These are phyloP conservation scores for Rhinopomastus cyanomelas DNA, from an alignment of 2,113 vertebrate species.

Conservation along the genomic window DNA sequence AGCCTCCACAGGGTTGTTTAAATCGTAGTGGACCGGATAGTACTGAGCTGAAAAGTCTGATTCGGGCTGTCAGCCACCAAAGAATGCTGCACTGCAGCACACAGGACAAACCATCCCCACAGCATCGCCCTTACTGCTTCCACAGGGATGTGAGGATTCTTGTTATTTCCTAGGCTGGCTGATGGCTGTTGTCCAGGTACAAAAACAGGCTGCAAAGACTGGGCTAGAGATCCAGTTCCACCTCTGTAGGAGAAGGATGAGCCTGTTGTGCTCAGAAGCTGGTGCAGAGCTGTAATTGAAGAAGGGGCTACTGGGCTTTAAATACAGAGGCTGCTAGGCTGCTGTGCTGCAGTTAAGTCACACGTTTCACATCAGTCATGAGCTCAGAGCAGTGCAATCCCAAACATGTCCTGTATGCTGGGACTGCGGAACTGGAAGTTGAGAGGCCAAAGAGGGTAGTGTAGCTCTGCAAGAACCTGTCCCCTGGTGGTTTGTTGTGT, in stretches of 20 bases:
- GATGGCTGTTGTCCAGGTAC: neutral
- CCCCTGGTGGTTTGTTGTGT: neutral
- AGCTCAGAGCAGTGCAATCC: neutral
- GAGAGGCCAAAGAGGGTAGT: neutral
- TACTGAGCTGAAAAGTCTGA: neutral
- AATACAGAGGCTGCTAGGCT: neutral
- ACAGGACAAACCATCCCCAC: neutral
- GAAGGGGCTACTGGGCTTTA: conserved; percentile 6
- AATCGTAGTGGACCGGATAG: neutral
- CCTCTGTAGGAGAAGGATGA: neutral
- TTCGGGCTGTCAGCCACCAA: neutral
- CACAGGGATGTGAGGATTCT: neutral
- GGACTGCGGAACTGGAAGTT: neutral
- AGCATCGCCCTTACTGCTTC: neutral
- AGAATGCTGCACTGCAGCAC: neutral
- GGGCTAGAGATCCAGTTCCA: neutral
- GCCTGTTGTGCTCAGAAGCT: neutral
- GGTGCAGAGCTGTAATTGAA: neutral
- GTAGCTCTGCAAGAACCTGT: neutral
- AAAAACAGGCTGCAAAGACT: neutral
- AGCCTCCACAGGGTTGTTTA: neutral
- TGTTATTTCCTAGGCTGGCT: neutral
- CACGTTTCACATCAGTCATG: neutral
- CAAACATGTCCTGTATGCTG: neutral
- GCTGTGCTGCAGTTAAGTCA: neutral